Conservation (phyloP, 2,797 vertebrate species). For the Macropus fuliginosus region DNA sequence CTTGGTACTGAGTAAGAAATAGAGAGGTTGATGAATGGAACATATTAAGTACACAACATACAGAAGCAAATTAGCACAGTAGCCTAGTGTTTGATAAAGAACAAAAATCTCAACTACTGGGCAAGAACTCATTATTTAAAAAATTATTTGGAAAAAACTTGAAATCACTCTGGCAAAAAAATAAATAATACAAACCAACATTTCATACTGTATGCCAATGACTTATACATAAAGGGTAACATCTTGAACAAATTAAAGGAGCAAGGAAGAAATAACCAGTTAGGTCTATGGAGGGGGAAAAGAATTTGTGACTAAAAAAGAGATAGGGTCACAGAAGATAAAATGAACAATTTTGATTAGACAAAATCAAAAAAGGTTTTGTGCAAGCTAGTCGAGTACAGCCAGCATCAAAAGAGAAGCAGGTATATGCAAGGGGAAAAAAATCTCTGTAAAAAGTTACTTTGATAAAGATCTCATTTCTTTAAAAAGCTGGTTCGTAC, state of each 20-base stretch:
- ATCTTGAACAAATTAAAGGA: not conserved
- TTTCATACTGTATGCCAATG: not conserved
- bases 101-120: not conserved
- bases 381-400: not conserved
- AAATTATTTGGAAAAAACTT: not conserved
- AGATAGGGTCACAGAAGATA: not conserved
- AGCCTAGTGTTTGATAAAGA: not conserved
- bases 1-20: not conserved
- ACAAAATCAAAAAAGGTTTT: not conserved
- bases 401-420: not conserved
- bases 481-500: not conserved
- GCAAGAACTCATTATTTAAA: not conserved
- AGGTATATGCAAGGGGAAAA: not conserved
- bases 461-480: not conserved
- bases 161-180: not conserved
- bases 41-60: not conserved
- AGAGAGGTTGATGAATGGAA: not conserved
- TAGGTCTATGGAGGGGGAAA: rapidly evolving
- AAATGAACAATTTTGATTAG: not conserved
- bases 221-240: not conserved
- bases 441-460: not conserved
- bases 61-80: not conserved
- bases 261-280: not conserved
- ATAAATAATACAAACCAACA: not conserved
- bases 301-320: not conserved